Evolutionary conservation across 2,888 invertebrate genomes (phyloP), one percentile per base, ranked within the genome.

Genomic region (Temnothorax unifasciatus): DNA sequence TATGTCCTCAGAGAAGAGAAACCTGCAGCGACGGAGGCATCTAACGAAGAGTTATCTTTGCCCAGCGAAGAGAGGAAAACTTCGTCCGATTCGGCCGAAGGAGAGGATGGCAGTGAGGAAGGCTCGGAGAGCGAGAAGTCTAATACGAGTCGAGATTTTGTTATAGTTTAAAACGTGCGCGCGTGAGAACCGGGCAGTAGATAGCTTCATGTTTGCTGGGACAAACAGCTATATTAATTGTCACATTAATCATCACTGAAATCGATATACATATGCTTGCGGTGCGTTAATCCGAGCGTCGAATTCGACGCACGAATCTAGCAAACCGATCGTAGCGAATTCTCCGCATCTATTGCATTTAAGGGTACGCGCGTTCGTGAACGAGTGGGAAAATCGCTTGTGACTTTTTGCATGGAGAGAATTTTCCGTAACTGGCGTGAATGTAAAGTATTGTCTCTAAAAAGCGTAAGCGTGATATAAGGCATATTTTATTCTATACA

Each of bases 91-190:
- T 83, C 84, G n/a, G 84, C 86, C 15, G 93, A 92, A 47, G 90
- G 92, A 13, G 93, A 94, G 86, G 95, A 94, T 69, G 93, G 91
- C 34, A 93, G 94, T 52, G 94, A 93, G 85, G 95, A 95, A 82
- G 95, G 95, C 86, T 97, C 97, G 0, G 98, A 98, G 93, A 98
- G 98, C 18, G 98, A 98, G 92, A 96, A 97, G 81, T 97, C 97
- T 18, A 97, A 97, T 89, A 97, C 97, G 0, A 98, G 97, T 90
- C 97, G 97, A 92, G 98, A 98, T 95, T 98, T 98, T 95, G 98
- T 98, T 95, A 98, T 98, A 94, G 97, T 98, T 75, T 97, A 98
- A 92, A 96, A 94, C 87, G 82, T 73, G 34, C 34, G 34, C 34
- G 34, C 34, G 34, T 34, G 44, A 69, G 63, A 52, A 54, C 59